Percentiles rank a stretch among this genome's conserved stretches.
Conservation (phyloP, 2,797 vertebrate genomes). For the Prunella strophiata region DNA sequence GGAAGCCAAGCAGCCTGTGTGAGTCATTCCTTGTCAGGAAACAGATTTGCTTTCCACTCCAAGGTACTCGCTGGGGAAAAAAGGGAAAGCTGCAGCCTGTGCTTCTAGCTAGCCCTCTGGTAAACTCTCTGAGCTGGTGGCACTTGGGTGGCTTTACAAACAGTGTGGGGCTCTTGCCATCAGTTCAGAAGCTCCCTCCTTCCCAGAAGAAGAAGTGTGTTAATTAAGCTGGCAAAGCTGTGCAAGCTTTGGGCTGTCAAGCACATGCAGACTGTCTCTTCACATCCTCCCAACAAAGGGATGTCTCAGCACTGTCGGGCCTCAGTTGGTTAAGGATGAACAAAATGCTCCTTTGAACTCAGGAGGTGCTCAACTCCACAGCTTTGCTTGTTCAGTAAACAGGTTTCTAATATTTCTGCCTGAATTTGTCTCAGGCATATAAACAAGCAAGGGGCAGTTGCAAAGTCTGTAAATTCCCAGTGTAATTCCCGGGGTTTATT, state of each 20-base stretch:
- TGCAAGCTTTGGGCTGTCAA: conserved; percentile 21
- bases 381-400: not conserved
- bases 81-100: conserved; percentile 5
- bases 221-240: conserved; percentile 59
- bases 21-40: not conserved
- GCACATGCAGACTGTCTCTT: not conserved
- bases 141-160: conserved; percentile 43
- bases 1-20: not conserved
- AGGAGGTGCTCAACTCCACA: not conserved
- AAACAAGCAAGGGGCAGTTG: not conserved
- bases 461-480: not conserved
- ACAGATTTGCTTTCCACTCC: not conserved
- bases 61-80: not conserved
- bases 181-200: not conserved
- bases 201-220: not conserved
- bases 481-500: not conserved
- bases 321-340: rapidly evolving
- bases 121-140: not conserved
- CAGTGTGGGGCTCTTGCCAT: not conserved
- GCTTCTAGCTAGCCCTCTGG: not conserved
- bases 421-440: not conserved
- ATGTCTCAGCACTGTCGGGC: not conserved
- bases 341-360: not conserved
- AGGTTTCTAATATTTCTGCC: not conserved
- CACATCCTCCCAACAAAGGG: not conserved